A percentile compares a stretch with the other conserved stretches of the same genome.
These are phyloP conservation scores for Lepus timidus DNA, from an alignment of 2,113 vertebrate species.

Conservation along the genomic window DNA sequence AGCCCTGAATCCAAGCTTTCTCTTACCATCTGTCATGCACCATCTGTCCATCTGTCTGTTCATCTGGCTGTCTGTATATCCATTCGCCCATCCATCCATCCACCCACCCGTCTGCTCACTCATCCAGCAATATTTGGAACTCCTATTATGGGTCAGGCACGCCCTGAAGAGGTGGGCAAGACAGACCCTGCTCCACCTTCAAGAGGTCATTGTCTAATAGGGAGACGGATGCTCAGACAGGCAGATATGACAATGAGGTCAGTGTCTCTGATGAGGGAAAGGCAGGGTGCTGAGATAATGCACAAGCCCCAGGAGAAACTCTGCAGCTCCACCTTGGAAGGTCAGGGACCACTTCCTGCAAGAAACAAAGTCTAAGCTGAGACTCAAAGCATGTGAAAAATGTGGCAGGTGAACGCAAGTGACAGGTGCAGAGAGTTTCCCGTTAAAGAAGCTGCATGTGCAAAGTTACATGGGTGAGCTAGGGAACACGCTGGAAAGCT, in stretches of 20 bases:
- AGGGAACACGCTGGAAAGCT: background rate
- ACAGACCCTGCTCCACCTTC: background rate
- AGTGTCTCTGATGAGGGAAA: background rate
- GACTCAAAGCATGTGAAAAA: background rate
- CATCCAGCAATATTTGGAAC: slow-evolving; percentile 6
- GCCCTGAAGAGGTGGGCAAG: background rate
- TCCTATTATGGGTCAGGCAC: background rate
- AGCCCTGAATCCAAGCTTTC: background rate
- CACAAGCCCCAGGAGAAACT: background rate
- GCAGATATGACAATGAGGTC: background rate
- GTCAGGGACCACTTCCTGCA: background rate
- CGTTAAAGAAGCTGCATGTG: background rate
- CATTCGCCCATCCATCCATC: background rate
- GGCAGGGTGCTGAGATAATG: background rate
- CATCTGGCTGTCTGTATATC: background rate
- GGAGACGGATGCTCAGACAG: background rate
- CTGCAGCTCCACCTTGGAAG: background rate
- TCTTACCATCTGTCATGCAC: background rate
- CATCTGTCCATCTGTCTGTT: background rate
- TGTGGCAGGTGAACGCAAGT: background rate
- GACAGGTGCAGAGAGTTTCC: too few relatives aligned
- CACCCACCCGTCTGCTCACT: background rate
- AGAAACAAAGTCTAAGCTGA: background rate
- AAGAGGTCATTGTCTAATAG: background rate
- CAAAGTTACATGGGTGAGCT: background rate